phyloP scores from a whole-genome alignment of 2,888 invertebrate genomes.

The Trachelus troglodyta region DNA sequence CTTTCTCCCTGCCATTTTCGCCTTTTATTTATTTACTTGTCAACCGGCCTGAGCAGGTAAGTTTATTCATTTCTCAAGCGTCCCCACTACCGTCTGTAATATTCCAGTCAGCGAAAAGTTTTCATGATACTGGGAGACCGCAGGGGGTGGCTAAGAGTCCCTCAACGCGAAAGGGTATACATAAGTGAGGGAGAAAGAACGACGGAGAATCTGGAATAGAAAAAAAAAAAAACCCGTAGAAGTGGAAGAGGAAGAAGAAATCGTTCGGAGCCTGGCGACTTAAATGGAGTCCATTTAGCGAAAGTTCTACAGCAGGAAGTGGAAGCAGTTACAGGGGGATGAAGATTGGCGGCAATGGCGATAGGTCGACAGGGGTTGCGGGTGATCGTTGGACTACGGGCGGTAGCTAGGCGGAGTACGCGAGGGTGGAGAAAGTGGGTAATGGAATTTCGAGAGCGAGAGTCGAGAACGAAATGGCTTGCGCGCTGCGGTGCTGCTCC shows the following conservation, averaged over 20 bases:
- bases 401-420: background rate
- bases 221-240: background rate
- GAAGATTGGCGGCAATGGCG: conserved; percentile 34
- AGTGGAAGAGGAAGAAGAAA: background rate
- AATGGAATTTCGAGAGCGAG: conserved; percentile 62
- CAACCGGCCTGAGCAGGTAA: background rate
- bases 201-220: background rate
- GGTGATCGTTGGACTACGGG: conserved; percentile 3
- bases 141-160: background rate
- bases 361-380: conserved; percentile 31
- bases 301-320: conserved; percentile 44
- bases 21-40: background rate
- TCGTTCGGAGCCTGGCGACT: conserved; percentile 16
- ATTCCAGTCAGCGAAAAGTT: background rate
- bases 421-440: conserved; percentile 40
- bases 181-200: background rate
- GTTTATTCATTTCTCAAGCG: background rate
- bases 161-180: background rate
- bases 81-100: background rate
- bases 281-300: conserved; percentile 37
- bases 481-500: conserved; percentile 40
- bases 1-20: background rate
- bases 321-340: conserved; percentile 22
- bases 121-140: background rate
- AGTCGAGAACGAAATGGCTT: conserved; percentile 56